phyloP scores from a whole-genome alignment of 2,888 invertebrate species.

The Tipula helvola region DNA sequence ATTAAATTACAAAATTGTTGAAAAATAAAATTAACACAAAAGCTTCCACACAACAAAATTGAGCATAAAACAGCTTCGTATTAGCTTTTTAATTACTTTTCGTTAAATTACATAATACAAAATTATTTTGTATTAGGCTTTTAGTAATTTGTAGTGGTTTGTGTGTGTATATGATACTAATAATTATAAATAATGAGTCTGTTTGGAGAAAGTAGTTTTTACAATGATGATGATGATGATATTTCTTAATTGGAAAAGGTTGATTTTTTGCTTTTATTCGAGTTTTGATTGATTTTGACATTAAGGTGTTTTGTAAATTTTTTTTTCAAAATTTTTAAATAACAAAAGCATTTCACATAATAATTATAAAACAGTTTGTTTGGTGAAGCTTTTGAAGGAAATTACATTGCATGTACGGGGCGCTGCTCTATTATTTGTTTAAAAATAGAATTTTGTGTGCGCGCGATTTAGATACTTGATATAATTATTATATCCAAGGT shows the following conservation, averaged over 20 bases:
- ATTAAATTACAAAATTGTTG: neutral
- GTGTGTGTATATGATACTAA: neutral
- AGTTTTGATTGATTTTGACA: neutral
- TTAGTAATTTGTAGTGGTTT: neutral
- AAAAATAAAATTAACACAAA: neutral
- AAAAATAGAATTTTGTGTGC: neutral
- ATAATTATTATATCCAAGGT: too few relatives aligned
- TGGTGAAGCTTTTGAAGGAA: neutral
- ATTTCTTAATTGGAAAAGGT: neutral
- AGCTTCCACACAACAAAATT: neutral
- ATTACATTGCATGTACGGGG: neutral
- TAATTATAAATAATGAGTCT: neutral
- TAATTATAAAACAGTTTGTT: neutral
- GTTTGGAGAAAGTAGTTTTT: neutral
- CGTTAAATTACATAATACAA: neutral
- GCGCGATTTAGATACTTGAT: neutral
- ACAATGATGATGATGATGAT: neutral
- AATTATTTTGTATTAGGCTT: neutral
- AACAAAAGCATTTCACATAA: neutral
- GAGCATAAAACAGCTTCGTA: neutral
- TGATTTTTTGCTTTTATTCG: neutral
- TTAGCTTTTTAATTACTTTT: neutral
- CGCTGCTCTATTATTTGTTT: neutral
- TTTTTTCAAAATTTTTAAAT: neutral
- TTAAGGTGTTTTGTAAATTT: neutral